Evolutionary conservation across 2,113 vertebrate genomes (phyloP).

Genomic region (Planiliza haematocheilus): DNA sequence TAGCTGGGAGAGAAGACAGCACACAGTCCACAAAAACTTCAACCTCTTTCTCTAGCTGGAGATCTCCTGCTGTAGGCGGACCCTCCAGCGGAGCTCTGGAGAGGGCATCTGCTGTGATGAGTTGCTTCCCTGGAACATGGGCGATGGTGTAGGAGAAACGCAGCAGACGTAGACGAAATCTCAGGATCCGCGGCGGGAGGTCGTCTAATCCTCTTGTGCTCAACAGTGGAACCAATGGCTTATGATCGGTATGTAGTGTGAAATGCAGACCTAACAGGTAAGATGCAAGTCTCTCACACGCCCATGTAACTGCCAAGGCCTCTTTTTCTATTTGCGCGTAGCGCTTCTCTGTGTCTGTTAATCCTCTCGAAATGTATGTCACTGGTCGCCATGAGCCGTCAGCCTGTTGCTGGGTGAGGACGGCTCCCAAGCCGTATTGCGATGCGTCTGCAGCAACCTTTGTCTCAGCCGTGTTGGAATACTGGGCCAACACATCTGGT

Average conservation of each 20-base stretch:
- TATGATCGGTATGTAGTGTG: background rate
- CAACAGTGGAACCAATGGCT: background rate
- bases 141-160: background rate
- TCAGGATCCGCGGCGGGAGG: background rate
- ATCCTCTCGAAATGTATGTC: background rate
- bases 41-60: too few relatives aligned
- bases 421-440: background rate
- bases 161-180: background rate
- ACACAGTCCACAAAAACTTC: too few relatives aligned
- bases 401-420: background rate
- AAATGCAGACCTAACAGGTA: background rate
- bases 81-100: background rate
- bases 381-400: background rate
- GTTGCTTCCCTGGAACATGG: background rate
- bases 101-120: background rate
- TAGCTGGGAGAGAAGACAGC: too few relatives aligned
- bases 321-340: too few relatives aligned
- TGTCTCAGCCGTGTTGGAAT: background rate
- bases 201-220: constrained; percentile 4
- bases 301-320: too few relatives aligned
- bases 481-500: background rate
- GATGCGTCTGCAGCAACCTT: constrained; percentile 1
- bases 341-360: too few relatives aligned
- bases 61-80: background rate
- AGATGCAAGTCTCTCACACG: background rate